A percentile compares a stretch with the other conserved stretches of the same genome.
These are phyloP conservation scores for Pluvianellus socialis DNA, from an alignment of 2,113 vertebrate species.

Conservation along the genomic window DNA sequence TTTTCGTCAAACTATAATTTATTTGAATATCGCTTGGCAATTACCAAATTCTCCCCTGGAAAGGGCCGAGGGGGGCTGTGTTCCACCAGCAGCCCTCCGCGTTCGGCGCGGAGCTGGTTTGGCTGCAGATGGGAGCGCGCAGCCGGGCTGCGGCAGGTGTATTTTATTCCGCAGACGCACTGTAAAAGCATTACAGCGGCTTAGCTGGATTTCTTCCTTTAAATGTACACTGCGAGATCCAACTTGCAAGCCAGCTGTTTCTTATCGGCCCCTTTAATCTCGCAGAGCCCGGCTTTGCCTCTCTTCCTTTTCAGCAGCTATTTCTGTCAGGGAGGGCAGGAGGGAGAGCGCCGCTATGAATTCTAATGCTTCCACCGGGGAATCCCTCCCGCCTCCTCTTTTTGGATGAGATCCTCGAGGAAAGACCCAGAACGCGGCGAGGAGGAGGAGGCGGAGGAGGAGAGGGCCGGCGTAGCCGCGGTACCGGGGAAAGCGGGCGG, in stretches of 20 bases:
- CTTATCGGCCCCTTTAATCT: background rate
- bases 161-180: background rate
- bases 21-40: background rate
- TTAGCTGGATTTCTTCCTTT: slow-evolving; percentile 57
- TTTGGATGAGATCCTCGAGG: slow-evolving; percentile 36
- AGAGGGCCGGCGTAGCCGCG: background rate
- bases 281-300: background rate
- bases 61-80: accelerated
- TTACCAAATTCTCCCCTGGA: background rate
- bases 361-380: slow-evolving; percentile 21
- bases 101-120: background rate
- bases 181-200: slow-evolving; percentile 40
- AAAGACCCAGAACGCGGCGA: slow-evolving; percentile 46
- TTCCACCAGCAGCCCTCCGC: background rate
- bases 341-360: background rate
- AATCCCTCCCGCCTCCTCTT: slow-evolving; percentile 56
- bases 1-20: background rate
- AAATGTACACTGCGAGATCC: slow-evolving; percentile 28
- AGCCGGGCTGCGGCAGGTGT: background rate
- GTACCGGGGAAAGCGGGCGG: background rate
- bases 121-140: background rate
- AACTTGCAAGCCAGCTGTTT: slow-evolving; percentile 26
- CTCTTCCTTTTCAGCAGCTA: background rate
- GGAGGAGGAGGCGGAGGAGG: background rate
- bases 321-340: slow-evolving; percentile 18